Conservation (phyloP, 2,888 invertebrate genomes). For the Meiosimyza platycephala region DNA sequence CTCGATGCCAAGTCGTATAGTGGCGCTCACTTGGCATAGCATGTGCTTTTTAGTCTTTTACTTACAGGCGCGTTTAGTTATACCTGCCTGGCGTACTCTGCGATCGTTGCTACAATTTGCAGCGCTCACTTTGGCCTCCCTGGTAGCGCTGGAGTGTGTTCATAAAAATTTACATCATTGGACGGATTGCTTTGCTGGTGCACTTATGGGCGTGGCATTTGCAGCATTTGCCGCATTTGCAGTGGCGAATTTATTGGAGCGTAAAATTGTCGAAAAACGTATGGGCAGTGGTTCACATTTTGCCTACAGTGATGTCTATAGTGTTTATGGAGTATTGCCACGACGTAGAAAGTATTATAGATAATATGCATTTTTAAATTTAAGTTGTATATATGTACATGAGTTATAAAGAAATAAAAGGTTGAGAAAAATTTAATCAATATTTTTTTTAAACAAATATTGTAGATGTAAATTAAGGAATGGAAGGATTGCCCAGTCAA, state of each 20-base stretch:
- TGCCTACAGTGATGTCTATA: not conserved
- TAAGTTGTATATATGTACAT: no score
- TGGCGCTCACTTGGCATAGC: slow-evolving; percentile 51
- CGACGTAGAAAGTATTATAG: not conserved
- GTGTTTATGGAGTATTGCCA: slow-evolving; percentile 16
- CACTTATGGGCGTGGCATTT: slow-evolving; percentile 46
- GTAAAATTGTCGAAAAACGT: no score
- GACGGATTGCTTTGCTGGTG: slow-evolving; percentile 52
- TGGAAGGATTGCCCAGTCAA: no score
- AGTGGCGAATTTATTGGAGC: slow-evolving; percentile 52
- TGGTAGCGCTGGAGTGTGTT: slow-evolving; percentile 54
- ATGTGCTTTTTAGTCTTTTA: slow-evolving; percentile 57
- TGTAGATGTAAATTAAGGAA: no score
- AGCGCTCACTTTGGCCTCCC: slow-evolving; percentile 43
- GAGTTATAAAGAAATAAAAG: no score
- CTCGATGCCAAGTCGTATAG: slow-evolving; percentile 57
- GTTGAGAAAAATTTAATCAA: no score
- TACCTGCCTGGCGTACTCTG: slow-evolving; percentile 49
- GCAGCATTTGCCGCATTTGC: slow-evolving; percentile 50
- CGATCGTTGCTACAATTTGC: slow-evolving; percentile 52
- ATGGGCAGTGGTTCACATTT: not conserved
- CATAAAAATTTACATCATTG: slow-evolving; percentile 53
- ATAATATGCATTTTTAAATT: not conserved
- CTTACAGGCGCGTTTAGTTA: slow-evolving; percentile 54
- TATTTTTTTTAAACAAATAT: no score